These are phyloP conservation scores for Heliothis virescens DNA, from an alignment of 1,140 invertebrate species.

Conservation along the genomic window DNA sequence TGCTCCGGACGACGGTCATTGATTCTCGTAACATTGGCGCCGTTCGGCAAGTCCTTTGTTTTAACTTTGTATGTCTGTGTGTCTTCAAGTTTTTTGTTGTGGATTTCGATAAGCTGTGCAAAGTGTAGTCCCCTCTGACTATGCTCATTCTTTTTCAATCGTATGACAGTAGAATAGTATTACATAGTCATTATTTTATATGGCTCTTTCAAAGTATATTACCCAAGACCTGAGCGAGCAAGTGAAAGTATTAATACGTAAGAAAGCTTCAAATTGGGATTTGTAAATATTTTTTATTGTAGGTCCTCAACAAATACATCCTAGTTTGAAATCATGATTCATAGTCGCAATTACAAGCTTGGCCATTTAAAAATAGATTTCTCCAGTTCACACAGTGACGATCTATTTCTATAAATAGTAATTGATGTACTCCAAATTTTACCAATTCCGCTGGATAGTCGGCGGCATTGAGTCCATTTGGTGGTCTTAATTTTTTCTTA, in stretches of 20 bases:
- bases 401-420: slow-evolving; percentile 48
- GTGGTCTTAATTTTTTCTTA: slow-evolving; percentile 20
- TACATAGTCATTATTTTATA: too few relatives aligned
- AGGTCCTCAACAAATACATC: neutral
- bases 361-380: slow-evolving; percentile 43
- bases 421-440: slow-evolving; percentile 44
- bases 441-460: slow-evolving; percentile 26
- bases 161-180: too few relatives aligned
- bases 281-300: too few relatives aligned
- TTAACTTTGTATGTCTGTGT: slow-evolving; percentile 32
- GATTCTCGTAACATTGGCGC: slow-evolving; percentile 71
- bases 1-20: slow-evolving; percentile 78
- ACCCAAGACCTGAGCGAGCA: too few relatives aligned
- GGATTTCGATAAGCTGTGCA: too few relatives aligned
- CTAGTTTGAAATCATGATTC: slow-evolving; percentile 37
- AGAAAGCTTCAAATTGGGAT: too few relatives aligned
- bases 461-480: slow-evolving; percentile 27
- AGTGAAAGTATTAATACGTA: too few relatives aligned
- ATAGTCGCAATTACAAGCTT: slow-evolving; percentile 11
- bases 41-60: slow-evolving; percentile 62
- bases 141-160: too few relatives aligned
- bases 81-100: too few relatives aligned
- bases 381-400: slow-evolving; percentile 32
- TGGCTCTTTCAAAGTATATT: too few relatives aligned
- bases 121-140: too few relatives aligned